phyloP scores from a whole-genome alignment of 2,113 vertebrate species.

The Hiodon tergisus region DNA sequence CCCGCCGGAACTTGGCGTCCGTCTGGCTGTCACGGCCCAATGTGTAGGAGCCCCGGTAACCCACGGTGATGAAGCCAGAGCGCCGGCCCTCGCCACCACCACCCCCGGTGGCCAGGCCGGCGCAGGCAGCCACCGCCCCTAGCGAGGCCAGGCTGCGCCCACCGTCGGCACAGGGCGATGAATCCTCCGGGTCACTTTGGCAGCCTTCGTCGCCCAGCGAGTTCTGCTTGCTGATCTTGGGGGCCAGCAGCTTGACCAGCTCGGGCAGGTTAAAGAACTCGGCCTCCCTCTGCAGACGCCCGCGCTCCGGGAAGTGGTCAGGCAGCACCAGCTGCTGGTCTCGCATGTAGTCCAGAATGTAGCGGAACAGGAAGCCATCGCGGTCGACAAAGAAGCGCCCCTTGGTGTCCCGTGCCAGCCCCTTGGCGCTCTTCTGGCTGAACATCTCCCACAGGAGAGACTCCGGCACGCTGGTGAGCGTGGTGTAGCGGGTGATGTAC shows the following conservation, averaged over 20 bases:
- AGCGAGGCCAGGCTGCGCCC: constrained; percentile 56
- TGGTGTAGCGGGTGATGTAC: constrained; percentile 86
- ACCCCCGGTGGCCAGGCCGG: constrained; percentile 36
- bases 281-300: constrained; percentile 81
- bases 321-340: constrained; percentile 86
- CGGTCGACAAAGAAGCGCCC: constrained; percentile 88
- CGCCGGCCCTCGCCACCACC: constrained; percentile 55
- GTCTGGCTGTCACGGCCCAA: constrained; percentile 85
- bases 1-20: constrained; percentile 85
- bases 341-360: constrained; percentile 89
- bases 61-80: constrained; percentile 86
- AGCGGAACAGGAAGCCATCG: constrained; percentile 89
- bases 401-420: constrained; percentile 83
- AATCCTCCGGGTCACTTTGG: constrained; percentile 80
- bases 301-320: constrained; percentile 85
- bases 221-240: constrained; percentile 82
- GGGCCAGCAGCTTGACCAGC: constrained; percentile 74
- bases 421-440: constrained; percentile 66
- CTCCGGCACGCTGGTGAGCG: constrained; percentile 79
- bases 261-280: constrained; percentile 87
- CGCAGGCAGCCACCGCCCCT: constrained; percentile 37
- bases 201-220: constrained; percentile 77
- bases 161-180: constrained; percentile 61
- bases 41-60: constrained; percentile 86
- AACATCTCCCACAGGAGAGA: constrained; percentile 90